Conservation (phyloP, 2,888 invertebrate species). For the Itoplectis maculator region DNA sequence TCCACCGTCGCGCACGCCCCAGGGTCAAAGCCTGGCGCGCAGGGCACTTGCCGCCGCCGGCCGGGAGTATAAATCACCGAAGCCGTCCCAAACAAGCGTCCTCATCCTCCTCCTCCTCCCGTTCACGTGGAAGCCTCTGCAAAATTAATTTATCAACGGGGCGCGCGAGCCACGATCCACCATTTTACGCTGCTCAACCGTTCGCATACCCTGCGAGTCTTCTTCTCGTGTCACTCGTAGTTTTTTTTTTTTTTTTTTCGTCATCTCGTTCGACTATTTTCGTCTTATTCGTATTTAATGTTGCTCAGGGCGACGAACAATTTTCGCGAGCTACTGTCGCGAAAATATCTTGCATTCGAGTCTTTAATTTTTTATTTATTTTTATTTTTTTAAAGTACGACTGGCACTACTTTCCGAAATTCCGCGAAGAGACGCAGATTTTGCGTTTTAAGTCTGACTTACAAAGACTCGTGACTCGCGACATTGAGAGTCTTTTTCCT, state of each 20-base stretch:
- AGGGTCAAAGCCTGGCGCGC: conserved; percentile 74
- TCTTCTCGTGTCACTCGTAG: conserved; percentile 2
- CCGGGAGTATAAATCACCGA: conserved; percentile 75
- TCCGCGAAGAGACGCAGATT: too few species aligned
- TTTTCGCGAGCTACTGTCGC: not conserved
- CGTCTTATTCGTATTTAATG: not conserved
- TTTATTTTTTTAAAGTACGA: too few species aligned
- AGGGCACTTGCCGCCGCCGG: conserved; percentile 51
- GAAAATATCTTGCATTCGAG: too few species aligned
- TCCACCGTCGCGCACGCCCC: conserved; percentile 53
- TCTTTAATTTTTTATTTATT: too few species aligned
- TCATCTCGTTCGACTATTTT: not conserved
- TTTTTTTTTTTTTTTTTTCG: not conserved
- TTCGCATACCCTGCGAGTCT: not conserved
- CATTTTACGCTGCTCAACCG: conserved; percentile 8
- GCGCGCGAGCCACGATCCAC: not conserved
- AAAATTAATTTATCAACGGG: conserved; percentile 75
- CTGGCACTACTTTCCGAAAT: too few species aligned
- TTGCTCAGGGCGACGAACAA: not conserved
- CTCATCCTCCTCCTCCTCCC: conserved; percentile 31
- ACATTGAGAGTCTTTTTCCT: too few species aligned
- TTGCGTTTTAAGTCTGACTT: too few species aligned
- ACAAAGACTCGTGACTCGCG: too few species aligned
- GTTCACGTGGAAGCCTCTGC: conserved; percentile 63
- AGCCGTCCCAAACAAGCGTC: conserved; percentile 73